phyloP scores from a whole-genome alignment of 2,113 vertebrate genomes.

The Antechinus flavipes region DNA sequence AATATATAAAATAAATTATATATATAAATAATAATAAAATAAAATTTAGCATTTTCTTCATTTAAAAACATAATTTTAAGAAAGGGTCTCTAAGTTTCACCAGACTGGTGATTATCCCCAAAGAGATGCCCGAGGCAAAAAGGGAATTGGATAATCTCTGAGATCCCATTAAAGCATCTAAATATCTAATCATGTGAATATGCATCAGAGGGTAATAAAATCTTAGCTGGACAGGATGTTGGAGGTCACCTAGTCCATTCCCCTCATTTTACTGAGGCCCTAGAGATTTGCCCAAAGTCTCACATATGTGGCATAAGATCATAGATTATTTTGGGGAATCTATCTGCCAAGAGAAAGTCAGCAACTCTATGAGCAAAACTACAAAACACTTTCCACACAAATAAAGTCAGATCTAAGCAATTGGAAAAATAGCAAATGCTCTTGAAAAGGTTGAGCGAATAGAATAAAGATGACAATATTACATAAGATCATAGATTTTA shows the following conservation, averaged over 20 bases:
- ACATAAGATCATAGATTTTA: too few species aligned
- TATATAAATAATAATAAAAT: too few species aligned
- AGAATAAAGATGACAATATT: too few species aligned
- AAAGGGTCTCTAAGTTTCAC: not conserved
- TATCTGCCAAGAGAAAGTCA: too few species aligned
- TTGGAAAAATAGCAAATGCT: too few species aligned
- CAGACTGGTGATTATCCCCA: not conserved
- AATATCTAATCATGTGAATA: not conserved
- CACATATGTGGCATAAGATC: not conserved
- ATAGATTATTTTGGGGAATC: not conserved
- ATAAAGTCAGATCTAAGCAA: too few species aligned
- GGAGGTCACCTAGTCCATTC: not conserved
- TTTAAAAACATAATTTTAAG: not conserved
- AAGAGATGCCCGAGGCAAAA: not conserved
- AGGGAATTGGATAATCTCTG: not conserved
- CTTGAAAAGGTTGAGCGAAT: too few species aligned
- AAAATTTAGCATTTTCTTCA: not conserved
- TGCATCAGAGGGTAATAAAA: not conserved
- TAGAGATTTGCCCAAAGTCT: not conserved
- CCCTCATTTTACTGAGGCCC: not conserved
- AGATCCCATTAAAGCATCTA: not conserved
- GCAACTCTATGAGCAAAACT: too few species aligned
- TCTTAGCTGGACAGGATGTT: not conserved
- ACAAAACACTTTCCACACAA: too few species aligned
- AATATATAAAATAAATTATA: too few species aligned